Conservation (phyloP, 2,888 invertebrate species). For the Amiota communis region DNA sequence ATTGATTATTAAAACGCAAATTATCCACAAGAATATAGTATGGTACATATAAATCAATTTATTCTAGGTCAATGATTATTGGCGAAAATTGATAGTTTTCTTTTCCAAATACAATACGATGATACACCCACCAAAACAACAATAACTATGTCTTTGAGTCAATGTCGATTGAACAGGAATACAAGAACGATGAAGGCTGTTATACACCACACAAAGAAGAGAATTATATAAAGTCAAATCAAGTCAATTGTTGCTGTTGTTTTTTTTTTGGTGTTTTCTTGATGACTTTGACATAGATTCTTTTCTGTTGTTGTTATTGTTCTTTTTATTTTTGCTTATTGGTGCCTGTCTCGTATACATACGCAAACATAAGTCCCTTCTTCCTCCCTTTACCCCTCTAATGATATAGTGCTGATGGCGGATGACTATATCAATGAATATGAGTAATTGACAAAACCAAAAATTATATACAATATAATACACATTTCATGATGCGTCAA, state of each 20-base stretch:
- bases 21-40: neutral
- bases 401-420: no score
- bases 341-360: neutral
- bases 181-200: neutral
- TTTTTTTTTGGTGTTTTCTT: neutral
- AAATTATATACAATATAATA: neutral
- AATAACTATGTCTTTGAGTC: no score
- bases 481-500: no score
- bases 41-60: neutral
- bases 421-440: constrained; percentile 3
- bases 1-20: no score
- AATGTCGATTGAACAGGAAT: no score
- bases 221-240: no score
- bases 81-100: constrained; percentile 1
- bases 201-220: neutral
- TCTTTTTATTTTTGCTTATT: neutral
- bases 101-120: neutral
- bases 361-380: neutral
- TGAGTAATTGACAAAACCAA: constrained; percentile 23
- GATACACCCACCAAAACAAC: neutral
- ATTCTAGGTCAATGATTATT: neutral
- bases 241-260: neutral
- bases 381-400: neutral
- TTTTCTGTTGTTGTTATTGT: no score
- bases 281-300: constrained; percentile 27